A percentile compares a stretch with the other conserved stretches of the same genome.
phyloP scores from a whole-genome alignment of 2,113 vertebrate genomes.

The Phoxinus phoxinus region DNA sequence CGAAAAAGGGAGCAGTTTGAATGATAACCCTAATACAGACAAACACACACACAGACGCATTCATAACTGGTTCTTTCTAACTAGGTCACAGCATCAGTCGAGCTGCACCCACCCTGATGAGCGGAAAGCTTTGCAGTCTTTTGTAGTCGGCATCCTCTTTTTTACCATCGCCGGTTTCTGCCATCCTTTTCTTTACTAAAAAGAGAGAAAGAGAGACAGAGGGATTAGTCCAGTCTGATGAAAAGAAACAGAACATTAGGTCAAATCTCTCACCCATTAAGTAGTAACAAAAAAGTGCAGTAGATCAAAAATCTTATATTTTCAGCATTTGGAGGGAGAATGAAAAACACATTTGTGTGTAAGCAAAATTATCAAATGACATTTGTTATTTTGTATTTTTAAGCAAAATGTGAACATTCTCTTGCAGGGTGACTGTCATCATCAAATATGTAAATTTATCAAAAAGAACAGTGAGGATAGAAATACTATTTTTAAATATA shows the following conservation, averaged over 20 bases:
- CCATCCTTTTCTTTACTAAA: conserved; percentile 71
- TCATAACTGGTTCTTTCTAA: conserved; percentile 4
- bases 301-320: not conserved
- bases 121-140: conserved; percentile 86
- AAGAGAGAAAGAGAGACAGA: not conserved
- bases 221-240: not conserved
- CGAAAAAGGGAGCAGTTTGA: conserved; percentile 1
- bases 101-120: conserved; percentile 81
- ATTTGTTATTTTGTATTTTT: not conserved
- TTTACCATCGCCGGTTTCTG: conserved; percentile 81
- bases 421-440: not conserved
- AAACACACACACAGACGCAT: conserved; percentile 8
- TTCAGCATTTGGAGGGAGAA: not conserved
- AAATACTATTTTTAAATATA: not conserved
- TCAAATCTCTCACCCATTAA: not conserved
- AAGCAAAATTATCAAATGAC: not conserved
- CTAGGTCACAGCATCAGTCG: conserved; percentile 17
- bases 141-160: conserved; percentile 90
- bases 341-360: not conserved
- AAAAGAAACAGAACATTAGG: not conserved
- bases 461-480: not conserved
- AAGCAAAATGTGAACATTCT: not conserved
- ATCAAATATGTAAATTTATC: not conserved
- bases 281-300: not conserved
- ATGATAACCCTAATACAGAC: not conserved